phyloP scores from a whole-genome alignment of 2,888 invertebrate genomes.

The Bruchidius siliquastri region DNA sequence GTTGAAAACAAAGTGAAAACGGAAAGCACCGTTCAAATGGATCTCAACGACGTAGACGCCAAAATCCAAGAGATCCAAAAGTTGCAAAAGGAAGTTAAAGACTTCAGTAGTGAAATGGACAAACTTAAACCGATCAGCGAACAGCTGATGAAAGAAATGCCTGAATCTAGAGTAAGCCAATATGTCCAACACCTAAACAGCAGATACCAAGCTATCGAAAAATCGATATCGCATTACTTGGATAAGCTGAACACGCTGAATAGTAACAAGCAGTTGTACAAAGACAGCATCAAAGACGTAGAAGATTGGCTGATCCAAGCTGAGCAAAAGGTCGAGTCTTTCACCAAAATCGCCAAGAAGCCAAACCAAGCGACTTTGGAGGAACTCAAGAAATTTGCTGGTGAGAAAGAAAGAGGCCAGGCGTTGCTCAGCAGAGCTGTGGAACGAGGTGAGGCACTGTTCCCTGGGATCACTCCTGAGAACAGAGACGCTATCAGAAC shows the following conservation, averaged over 20 bases:
- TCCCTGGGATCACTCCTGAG: constrained; percentile 75
- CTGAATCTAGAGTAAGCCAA: constrained; percentile 78
- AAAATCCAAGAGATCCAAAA: constrained; percentile 65
- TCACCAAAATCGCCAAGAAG: constrained; percentile 72
- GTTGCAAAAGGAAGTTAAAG: constrained; percentile 60
- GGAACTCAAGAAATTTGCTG: constrained; percentile 68
- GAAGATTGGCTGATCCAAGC: constrained; percentile 76
- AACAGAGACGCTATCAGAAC: constrained; percentile 80
- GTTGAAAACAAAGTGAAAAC: constrained; percentile 70
- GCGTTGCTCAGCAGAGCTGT: constrained; percentile 71
- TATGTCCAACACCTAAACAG: constrained; percentile 73
- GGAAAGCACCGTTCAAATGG: constrained; percentile 69
- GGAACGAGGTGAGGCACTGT: constrained; percentile 83
- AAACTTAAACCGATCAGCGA: constrained; percentile 66
- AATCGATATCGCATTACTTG: constrained; percentile 65
- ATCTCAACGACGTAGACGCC: constrained; percentile 61
- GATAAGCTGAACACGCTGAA: constrained; percentile 69
- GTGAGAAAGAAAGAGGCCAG: constrained; percentile 76
- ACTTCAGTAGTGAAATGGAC: constrained; percentile 62
- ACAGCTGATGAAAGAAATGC: constrained; percentile 68
- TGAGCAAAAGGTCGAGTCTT: constrained; percentile 67
- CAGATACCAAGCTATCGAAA: constrained; percentile 69
- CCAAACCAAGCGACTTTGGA: constrained; percentile 72
- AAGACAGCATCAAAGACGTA: constrained; percentile 62
- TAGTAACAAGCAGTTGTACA: constrained; percentile 65